Evolutionary conservation across 2,888 invertebrate genomes (phyloP), one percentile per base, ranked within the genome.

Genomic region (Cheilosia grossa): DNA sequence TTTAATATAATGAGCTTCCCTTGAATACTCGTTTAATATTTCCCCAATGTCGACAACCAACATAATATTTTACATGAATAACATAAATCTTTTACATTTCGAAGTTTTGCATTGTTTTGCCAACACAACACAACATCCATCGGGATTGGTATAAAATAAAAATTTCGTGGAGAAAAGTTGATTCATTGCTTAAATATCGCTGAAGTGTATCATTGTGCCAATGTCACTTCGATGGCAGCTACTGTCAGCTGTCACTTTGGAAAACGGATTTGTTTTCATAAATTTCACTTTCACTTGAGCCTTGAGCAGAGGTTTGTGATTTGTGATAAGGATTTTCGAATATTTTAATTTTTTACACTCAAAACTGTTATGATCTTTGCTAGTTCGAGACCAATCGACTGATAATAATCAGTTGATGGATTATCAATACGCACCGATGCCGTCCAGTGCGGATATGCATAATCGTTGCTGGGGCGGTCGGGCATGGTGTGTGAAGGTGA

Each of bases 401-500:
- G 70, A 75, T 53, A 21, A 75, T 47, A 21, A 19, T n/a, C 73
- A 80, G 81, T 81, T 44, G 75, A 95, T 95, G 94, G 94, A 94
- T 90, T 94, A 94, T 90, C 94, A 94, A 89, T 94, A 94, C 89
- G 93, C 92, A 72, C 91, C 93, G 75, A 93, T 94, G 88, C 93
- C 93, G 73, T 93, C 93, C 89, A 94, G 94, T 88, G 92, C 93
- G 82, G 97, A 97, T 92, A 94, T 95, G 92, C 97, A 97, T 91
- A 97, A 98, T 92, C 94, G 95, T 88, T 97, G 97, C 90, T 97
- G 97, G 90, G 95, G 95, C 37, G 96, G 97, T 81, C 94, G 95
- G 90, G 94, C 97, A 54, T 98, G 97, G 98, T 97, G 97, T 91
- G 97, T 98, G 66, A 95, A 94, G 93, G 96, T 95, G 90, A 88